These are phyloP conservation scores for Tamias sibiricus DNA, from an alignment of 2,113 vertebrate genomes.

Conservation along the genomic window DNA sequence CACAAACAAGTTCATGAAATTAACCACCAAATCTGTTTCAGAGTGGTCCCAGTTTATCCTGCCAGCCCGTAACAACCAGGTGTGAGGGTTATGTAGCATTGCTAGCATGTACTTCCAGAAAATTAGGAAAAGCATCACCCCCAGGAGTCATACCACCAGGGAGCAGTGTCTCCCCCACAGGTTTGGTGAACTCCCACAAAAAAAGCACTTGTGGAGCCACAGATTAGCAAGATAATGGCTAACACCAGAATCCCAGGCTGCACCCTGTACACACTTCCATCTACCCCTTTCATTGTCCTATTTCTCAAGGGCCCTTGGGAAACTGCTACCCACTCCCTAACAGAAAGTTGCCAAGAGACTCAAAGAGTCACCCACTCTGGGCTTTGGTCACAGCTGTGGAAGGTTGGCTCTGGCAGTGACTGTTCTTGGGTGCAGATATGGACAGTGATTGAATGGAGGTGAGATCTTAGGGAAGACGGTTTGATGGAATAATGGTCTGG, in stretches of 20 bases:
- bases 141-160: rapidly evolving
- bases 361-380: background rate
- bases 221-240: background rate
- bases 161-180: background rate
- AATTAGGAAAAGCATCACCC: background rate
- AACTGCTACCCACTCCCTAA: background rate
- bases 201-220: background rate
- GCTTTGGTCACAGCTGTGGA: background rate
- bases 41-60: background rate
- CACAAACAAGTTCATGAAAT: background rate
- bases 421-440: background rate
- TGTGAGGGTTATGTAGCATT: background rate
- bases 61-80: background rate
- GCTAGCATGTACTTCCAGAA: background rate
- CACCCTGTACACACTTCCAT: background rate
- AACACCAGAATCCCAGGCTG: background rate
- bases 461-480: background rate
- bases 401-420: background rate
- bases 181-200: rapidly evolving
- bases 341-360: background rate
- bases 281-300: background rate
- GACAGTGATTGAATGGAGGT: background rate
- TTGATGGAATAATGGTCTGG: background rate
- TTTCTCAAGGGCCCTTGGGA: background rate
- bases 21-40: background rate